Percentiles rank a stretch among this genome's conserved stretches.
phyloP scores from a whole-genome alignment of 2,113 vertebrate species.

The Plestiodon gilberti region DNA sequence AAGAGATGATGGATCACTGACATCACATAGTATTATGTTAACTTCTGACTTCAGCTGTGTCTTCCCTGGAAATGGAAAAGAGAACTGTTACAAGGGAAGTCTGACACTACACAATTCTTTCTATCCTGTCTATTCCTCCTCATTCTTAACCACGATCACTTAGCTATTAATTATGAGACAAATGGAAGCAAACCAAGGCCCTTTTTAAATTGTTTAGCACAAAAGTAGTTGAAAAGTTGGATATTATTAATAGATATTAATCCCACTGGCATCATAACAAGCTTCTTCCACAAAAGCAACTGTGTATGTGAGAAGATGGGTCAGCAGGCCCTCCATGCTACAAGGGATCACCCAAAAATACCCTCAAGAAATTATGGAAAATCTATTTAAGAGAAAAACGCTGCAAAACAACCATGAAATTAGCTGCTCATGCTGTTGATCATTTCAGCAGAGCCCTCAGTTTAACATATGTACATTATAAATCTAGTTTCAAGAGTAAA shows the following conservation, averaged over 20 bases:
- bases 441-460: neutral
- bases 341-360: neutral
- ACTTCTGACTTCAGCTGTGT: constrained; percentile 84
- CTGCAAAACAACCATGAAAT: neutral
- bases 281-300: neutral
- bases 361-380: neutral
- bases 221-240: neutral
- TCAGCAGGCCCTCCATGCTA: too few species aligned
- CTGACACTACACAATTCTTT: neutral
- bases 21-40: constrained; percentile 89
- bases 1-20: constrained; percentile 84
- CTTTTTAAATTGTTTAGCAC: neutral
- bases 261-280: neutral
- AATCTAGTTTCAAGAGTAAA: neutral
- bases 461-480: too few species aligned
- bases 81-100: constrained; percentile 13
- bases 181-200: neutral
- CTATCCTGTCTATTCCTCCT: neutral
- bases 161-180: neutral
- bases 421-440: neutral
- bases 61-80: constrained; percentile 79
- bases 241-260: neutral
- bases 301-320: neutral
- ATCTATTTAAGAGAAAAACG: neutral
- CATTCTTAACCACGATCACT: neutral